Base-by-base conservation (phyloP, 2,797 vertebrate genomes). In the Semaprochilodus insignis region DNA sequence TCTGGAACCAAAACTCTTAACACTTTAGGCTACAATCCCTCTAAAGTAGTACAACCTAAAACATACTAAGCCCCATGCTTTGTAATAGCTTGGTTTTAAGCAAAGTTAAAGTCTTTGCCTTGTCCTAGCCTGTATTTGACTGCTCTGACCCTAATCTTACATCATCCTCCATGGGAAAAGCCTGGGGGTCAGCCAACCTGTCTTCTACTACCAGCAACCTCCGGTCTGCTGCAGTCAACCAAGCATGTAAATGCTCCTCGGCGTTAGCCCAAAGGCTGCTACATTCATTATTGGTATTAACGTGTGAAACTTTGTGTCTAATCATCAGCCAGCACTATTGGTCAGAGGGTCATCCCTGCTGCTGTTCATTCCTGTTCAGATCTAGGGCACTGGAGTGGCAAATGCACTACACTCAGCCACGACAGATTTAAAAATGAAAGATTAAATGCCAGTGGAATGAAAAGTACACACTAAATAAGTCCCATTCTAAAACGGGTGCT, bases 361-460 rank as follows among this genome's bases (percentile, higher is more conserved):
- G 88, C 91, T 86, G 90, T 90, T 93, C 91, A 85, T 88, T 91
- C 92, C 85, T 90, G 91, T 90, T 79, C 83, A 91, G 92, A 95
- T 94, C 92, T 94, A 92, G 95, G 94, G 81, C 93, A 94, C 81
- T 85, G 62, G 83, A 91, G 85, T 86, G 89, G 84, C 89, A 85
- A 65, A 89, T 87, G 86, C 88, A 91, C 90, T 88, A 90, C 82
- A 89, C 88, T 92, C 88, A 90, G 89, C 92, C 88, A 90, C 87
- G 90, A 88, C 90, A 92, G 92, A 93, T 94, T 94, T 93, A 92
- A 91, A 94, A 93, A 94, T 90, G 90, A 93, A 94, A 95, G 94
- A 94, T 94, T 94, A 94, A 93, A 94, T 88, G 89, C 79, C 88
- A 78, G 88, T 80, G 85, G 85, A 86, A 90, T 87, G 87, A 88